Conservation (phyloP, 2,888 invertebrate species). For the Mamestra brassicae region DNA sequence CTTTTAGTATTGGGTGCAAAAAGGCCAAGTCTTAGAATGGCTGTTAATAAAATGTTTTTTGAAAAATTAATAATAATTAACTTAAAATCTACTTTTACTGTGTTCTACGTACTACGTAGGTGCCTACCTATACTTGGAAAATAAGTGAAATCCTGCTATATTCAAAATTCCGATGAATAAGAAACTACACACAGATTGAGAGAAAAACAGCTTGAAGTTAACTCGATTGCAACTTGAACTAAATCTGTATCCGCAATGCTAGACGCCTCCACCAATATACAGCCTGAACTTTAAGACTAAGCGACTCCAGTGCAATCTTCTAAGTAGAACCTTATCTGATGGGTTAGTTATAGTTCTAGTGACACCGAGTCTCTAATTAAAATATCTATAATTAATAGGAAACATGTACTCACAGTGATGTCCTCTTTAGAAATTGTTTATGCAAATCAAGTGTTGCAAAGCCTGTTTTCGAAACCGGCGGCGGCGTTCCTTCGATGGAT, state of each 20-base stretch:
- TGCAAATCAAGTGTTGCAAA: constrained; percentile 40
- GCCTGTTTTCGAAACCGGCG: constrained; percentile 23
- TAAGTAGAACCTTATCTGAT: neutral
- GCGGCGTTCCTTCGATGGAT: constrained; percentile 5
- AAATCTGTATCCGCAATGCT: neutral
- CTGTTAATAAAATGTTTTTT: neutral
- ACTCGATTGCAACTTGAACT: neutral
- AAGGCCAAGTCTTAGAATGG: neutral
- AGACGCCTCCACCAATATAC: neutral
- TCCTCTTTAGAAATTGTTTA: constrained; percentile 36
- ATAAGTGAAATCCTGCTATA: neutral
- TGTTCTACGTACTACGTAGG: too few relatives aligned
- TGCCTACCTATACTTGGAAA: neutral
- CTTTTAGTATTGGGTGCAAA: neutral
- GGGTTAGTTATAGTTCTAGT: constrained; percentile 14
- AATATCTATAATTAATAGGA: constrained; percentile 25
- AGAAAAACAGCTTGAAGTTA: neutral
- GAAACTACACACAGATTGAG: neutral
- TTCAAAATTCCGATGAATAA: neutral
- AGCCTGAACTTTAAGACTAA: neutral
- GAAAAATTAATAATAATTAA: too few relatives aligned
- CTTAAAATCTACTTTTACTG: too few relatives aligned
- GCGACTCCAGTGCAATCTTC: neutral
- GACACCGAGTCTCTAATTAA: constrained; percentile 26
- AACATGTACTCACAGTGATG: neutral